phyloP scores from a whole-genome alignment of 2,888 invertebrate species.

The Acanthosepion esculentum region DNA sequence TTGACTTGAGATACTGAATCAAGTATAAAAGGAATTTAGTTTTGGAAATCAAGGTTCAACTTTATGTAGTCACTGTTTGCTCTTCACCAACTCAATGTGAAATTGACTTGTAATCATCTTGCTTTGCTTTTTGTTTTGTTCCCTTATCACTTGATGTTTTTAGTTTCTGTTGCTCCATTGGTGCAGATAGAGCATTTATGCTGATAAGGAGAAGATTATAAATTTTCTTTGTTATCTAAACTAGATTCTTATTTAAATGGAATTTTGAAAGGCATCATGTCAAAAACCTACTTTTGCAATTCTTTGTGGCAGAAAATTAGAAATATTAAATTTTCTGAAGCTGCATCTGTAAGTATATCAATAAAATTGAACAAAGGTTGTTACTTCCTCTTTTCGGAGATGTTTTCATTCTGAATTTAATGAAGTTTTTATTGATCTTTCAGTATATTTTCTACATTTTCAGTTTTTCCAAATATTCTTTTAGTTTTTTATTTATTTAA shows the following conservation, averaged over 20 bases:
- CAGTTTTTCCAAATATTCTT: neutral
- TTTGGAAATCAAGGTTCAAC: neutral
- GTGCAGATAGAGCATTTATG: too few relatives aligned
- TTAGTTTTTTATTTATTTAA: too few relatives aligned
- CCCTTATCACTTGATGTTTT: neutral
- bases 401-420: neutral
- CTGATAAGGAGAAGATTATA: neutral
- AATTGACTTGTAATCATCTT: neutral
- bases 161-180: neutral
- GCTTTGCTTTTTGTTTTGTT: neutral
- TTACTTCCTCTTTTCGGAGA: neutral
- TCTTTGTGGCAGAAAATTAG: neutral
- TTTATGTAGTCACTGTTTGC: neutral
- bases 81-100: neutral
- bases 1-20: neutral
- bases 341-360: neutral
- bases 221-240: neutral
- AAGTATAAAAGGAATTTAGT: neutral
- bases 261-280: neutral
- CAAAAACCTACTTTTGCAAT: neutral
- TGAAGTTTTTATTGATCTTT: neutral
- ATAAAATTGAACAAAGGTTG: neutral
- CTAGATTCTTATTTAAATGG: neutral
- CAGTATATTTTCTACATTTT: neutral
- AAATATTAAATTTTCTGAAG: neutral